Base-by-base conservation (phyloP, 2,888 invertebrate species). In the Agrotis ipsilon region DNA sequence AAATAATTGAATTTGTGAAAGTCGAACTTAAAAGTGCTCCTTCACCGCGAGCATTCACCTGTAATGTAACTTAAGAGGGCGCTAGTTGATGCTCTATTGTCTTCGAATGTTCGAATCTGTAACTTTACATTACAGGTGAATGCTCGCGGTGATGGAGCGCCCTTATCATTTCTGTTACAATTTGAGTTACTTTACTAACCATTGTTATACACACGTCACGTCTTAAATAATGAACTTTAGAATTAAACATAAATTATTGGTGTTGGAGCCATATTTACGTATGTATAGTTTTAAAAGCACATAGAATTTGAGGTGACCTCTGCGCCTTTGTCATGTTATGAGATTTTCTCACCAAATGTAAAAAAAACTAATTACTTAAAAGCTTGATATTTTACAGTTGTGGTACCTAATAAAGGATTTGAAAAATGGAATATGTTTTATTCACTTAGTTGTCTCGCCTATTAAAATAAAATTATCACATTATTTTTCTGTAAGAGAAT, bases 321-420 rank as follows among this genome's bases (percentile, higher is more conserved):
- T 39, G 59, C 51, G 58, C 64, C 61, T 68, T 69, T 24, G 68
- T 64, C 39, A 46, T 72, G 39, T 39, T 39, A 39, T 65, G 27
- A 48, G 63, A 39, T 68, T 64, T 43, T 71, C 51, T 69, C 59
- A 43, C 27, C 48, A 62, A 73, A 72, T 73, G 59, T 71, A 39
- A 49, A 48, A 32, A 32, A 63, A 68, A 59, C 19, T 48, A 54
- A 62, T 46, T 58, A 68, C 62, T 27, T 66, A 65, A 39, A 80
- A 72, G 75, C 80, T 82, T 82, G 43, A 73, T 80, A 72, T 74
- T 81, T 79, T 79, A 68, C 68, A 82, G 59, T 82, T 61, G 61
- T 82, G 74, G 70, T 82, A 80, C 80, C 72, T 77, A 82, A 77
- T 82, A 82, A 80, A 82, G 61, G 65, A 68, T 70, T 78, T 67